phyloP scores from a whole-genome alignment of 2,797 vertebrate genomes.

The Pseudochromis fuscus region DNA sequence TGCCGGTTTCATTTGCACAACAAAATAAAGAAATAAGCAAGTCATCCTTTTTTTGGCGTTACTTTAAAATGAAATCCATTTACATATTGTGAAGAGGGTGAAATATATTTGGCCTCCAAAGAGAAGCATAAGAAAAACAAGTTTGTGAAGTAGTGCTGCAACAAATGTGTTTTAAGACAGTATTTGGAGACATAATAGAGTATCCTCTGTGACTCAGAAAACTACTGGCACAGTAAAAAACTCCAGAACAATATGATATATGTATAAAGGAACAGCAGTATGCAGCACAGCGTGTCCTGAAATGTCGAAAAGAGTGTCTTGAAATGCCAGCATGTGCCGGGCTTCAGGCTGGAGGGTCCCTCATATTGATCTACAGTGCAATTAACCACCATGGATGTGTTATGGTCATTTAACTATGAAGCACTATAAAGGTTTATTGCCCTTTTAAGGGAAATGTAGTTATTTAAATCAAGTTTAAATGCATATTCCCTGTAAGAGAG shows the following conservation, averaged over 20 bases:
- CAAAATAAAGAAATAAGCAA: background rate
- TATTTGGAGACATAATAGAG: background rate
- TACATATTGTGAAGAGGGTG: too few relatives aligned
- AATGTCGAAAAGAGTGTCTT: background rate
- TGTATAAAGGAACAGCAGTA: background rate
- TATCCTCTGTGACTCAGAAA: too few relatives aligned
- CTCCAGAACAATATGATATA: background rate
- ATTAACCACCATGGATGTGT: conserved; percentile 20
- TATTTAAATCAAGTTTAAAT: conserved; percentile 52
- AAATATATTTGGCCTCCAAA: too few relatives aligned
- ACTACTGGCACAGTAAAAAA: too few relatives aligned
- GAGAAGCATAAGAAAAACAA: background rate
- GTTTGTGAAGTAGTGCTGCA: background rate
- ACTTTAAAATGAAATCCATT: too few relatives aligned
- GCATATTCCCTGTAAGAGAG: conserved; percentile 19
- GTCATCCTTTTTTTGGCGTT: too few relatives aligned
- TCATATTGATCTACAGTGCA: conserved; percentile 29
- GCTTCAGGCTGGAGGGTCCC: conserved; percentile 28
- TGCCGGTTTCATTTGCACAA: background rate
- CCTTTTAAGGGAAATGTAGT: conserved; percentile 28
- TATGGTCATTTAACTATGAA: conserved; percentile 15
- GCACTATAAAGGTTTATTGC: conserved; percentile 8
- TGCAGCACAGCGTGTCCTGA: background rate
- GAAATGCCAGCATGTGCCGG: conserved; percentile 33
- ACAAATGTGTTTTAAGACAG: background rate